Base-by-base conservation (phyloP, 2,888 invertebrate species). In the Myopa testacea region DNA sequence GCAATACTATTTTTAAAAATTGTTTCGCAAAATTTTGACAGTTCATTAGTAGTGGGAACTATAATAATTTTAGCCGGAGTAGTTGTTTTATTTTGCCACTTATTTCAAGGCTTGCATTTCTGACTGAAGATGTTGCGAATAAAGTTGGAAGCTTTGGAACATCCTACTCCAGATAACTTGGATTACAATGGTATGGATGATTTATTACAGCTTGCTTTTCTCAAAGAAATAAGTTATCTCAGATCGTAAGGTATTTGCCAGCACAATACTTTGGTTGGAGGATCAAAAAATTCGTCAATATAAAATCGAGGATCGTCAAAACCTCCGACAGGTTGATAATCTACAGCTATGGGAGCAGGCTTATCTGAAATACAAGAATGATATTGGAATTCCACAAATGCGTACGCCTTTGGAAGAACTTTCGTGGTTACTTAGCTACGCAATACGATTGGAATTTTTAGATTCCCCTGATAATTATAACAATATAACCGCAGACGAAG, bases 201-300 rank as follows among this genome's bases (percentile, higher is more conserved):
- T 62, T 65, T 65, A 0, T 37, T 38, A 55, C 4, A 8, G 5
- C 10, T 26, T 6, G 3, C 58, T 55, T 69, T 26, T 26, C 16
- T 62, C n/a, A n/a, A 26, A 26, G 26, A 1, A 37, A 37, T 76
- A 67, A 67, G 16, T 60, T 10, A n/a, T 40, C 34, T 52, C 12
- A 98, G 98, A 97, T 90, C 92, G 93, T 82, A 92, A 92, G 80
- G 93, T 95, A 84, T 94, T 96, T 86, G 93, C 95, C 72, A 94
- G 93, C 85, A 91, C 96, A 38, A 92, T 98, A 37, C 89, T 95
- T 1, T 98, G 98, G 98, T 87, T 98, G 76, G 98, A 98, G 89
- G 96, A 97, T 86, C 96, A 97, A 88, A 96, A 96, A 90, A 96
- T 98, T 82, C 93, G 97, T 14, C 93, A 94, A 82, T 96, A 96